A percentile compares a stretch with the other conserved stretches of the same genome.
These are phyloP conservation scores for Erebia palarica DNA, from an alignment of 2,888 invertebrate genomes.

Conservation along the genomic window DNA sequence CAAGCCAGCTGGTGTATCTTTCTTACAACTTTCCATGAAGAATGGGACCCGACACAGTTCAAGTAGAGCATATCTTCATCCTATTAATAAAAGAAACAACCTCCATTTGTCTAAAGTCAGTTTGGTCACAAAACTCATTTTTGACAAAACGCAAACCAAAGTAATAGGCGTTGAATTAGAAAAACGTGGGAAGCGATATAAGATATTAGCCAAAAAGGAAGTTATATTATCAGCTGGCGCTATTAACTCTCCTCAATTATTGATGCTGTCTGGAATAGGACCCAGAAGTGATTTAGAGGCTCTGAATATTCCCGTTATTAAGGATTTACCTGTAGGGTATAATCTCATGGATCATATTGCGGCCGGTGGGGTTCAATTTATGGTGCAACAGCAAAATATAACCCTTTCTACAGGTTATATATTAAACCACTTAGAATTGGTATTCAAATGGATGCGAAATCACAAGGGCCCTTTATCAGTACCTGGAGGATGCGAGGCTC, in stretches of 20 bases:
- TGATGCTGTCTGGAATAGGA: conserved; percentile 91
- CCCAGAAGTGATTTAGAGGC: conserved; percentile 82
- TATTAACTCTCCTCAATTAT: conserved; percentile 88
- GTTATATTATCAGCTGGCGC: conserved; percentile 90
- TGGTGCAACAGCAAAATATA: conserved; percentile 67
- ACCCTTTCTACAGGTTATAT: conserved; percentile 63
- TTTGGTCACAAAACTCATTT: conserved; percentile 82
- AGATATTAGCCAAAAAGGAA: conserved; percentile 85
- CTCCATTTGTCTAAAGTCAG: conserved; percentile 83
- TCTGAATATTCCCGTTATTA: conserved; percentile 78
- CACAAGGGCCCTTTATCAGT: conserved; percentile 83
- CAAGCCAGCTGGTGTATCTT: conserved; percentile 84
- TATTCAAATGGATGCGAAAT: conserved; percentile 79
- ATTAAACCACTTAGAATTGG: conserved; percentile 64
- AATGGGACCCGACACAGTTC: conserved; percentile 86
- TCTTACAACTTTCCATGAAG: conserved; percentile 84
- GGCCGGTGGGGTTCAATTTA: conserved; percentile 84
- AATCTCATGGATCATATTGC: conserved; percentile 88
- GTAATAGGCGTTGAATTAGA: conserved; percentile 84
- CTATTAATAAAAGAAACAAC: conserved; percentile 82
- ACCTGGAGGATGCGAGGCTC: conserved; percentile 86
- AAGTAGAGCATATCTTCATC: conserved; percentile 85
- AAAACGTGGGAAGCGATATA: conserved; percentile 74
- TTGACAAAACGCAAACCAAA: conserved; percentile 78
- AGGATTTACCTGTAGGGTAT: conserved; percentile 85